phyloP scores from a whole-genome alignment of 2,113 vertebrate species.

The Hiodon tergisus region DNA sequence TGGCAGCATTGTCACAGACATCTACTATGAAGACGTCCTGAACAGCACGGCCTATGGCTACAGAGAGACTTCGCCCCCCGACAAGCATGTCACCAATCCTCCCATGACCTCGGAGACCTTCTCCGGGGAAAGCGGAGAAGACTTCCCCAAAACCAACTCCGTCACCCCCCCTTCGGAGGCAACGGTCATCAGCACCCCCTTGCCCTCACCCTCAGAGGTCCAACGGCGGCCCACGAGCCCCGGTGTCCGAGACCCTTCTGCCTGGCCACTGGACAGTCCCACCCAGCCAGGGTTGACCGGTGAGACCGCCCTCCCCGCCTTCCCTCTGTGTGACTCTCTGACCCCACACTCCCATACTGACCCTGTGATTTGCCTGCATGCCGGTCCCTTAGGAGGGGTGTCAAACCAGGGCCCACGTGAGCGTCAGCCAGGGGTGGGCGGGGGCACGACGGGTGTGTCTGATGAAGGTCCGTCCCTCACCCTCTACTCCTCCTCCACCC shows the following conservation, averaged over 20 bases:
- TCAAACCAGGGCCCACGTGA: constrained; percentile 56
- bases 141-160: constrained; percentile 39
- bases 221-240: constrained; percentile 62
- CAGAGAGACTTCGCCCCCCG: not conserved
- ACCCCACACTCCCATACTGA: constrained; percentile 40
- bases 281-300: constrained; percentile 78
- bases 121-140: constrained; percentile 38
- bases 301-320: constrained; percentile 80
- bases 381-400: no score
- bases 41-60: constrained; percentile 2
- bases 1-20: constrained; percentile 15
- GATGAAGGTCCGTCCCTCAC: constrained; percentile 64
- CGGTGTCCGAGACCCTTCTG: constrained; percentile 38
- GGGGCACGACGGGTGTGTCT: constrained; percentile 75
- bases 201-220: constrained; percentile 59
- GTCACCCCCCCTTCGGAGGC: constrained; percentile 46
- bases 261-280: constrained; percentile 60
- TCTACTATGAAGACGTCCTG: constrained; percentile 10
- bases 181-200: constrained; percentile 54
- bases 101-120: constrained; percentile 38
- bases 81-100: constrained; percentile 48
- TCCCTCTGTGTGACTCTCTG: constrained; percentile 58
- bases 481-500: constrained; percentile 65
- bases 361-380: constrained; percentile 75
- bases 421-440: constrained; percentile 53